phyloP scores from a whole-genome alignment of 2,797 vertebrate species.

The Catostomus latipinnis region DNA sequence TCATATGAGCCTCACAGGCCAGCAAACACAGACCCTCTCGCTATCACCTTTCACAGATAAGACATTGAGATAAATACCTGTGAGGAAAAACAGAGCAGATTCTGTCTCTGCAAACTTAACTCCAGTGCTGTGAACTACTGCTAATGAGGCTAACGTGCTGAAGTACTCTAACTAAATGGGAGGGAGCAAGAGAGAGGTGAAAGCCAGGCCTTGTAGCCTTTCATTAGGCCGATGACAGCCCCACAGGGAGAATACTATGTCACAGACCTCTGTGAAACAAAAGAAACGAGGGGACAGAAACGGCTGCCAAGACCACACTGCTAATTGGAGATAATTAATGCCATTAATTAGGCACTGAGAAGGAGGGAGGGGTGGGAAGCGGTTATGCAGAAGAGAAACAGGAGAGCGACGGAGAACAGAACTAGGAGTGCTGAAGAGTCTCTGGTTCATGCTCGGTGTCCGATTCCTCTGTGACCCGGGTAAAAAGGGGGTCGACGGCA shows the following conservation, averaged over 20 bases:
- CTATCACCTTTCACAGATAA: constrained; percentile 48
- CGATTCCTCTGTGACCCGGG: constrained; percentile 36
- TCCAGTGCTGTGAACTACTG: constrained; percentile 31
- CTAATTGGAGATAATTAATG: constrained; percentile 71
- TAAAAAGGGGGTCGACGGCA: constrained; percentile 2
- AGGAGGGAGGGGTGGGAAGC: constrained; percentile 17
- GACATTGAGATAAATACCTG: constrained; percentile 36
- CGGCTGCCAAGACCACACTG: constrained; percentile 59
- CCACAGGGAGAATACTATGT: constrained; percentile 62
- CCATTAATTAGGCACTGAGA: constrained; percentile 63
- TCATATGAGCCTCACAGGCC: constrained; percentile 40
- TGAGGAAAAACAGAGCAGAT: constrained; percentile 38
- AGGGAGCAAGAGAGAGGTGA: constrained; percentile 33
- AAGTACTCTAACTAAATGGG: constrained; percentile 24
- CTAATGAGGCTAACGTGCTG: constrained; percentile 43
- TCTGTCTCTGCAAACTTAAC: constrained; percentile 27
- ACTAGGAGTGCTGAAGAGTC: constrained; percentile 15
- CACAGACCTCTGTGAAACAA: constrained; percentile 59
- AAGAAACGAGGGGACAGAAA: constrained; percentile 56
- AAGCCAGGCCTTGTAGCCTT: constrained; percentile 57
- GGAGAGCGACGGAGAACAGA: constrained; percentile 39
- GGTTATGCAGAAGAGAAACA: constrained; percentile 52
- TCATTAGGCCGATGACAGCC: constrained; percentile 63
- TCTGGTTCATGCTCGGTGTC: constrained; percentile 40
- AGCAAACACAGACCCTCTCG: constrained; percentile 19